Percentiles rank a stretch among this genome's conserved stretches.
phyloP scores from a whole-genome alignment of 2,113 vertebrate species.

The Pangasianodon hypophthalmus region DNA sequence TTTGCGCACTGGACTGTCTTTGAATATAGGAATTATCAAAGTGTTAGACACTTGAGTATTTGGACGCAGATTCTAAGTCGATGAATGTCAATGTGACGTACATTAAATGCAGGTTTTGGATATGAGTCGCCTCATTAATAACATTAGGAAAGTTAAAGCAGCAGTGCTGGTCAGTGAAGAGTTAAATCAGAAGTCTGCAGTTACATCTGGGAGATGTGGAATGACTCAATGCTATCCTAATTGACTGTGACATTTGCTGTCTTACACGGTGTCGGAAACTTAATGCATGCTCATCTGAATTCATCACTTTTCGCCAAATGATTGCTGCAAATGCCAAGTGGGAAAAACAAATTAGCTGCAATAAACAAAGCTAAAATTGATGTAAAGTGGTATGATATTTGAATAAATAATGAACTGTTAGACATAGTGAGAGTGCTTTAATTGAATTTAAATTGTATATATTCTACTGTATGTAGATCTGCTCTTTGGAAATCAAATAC shows the following conservation, averaged over 20 bases:
- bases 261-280: conserved; percentile 29
- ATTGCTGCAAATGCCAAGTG: conserved; percentile 36
- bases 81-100: neutral
- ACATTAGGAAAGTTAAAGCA: neutral
- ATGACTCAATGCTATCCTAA: conserved; percentile 30
- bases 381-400: conserved; percentile 14
- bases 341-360: conserved; percentile 15
- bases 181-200: conserved; percentile 17
- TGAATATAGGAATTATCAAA: neutral
- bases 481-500: neutral
- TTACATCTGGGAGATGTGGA: conserved; percentile 5
- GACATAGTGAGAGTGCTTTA: neutral
- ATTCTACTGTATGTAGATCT: neutral
- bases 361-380: conserved; percentile 21
- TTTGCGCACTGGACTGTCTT: neutral
- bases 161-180: neutral
- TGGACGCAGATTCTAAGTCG: neutral
- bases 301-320: conserved; percentile 28
- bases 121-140: neutral
- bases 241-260: conserved; percentile 52
- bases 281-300: conserved; percentile 46
- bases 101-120: neutral
- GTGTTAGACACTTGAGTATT: neutral
- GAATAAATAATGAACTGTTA: neutral
- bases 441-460: neutral